Evolutionary conservation across 1,140 invertebrate species (phyloP).

Genomic region (Armadillidium nasatum): DNA sequence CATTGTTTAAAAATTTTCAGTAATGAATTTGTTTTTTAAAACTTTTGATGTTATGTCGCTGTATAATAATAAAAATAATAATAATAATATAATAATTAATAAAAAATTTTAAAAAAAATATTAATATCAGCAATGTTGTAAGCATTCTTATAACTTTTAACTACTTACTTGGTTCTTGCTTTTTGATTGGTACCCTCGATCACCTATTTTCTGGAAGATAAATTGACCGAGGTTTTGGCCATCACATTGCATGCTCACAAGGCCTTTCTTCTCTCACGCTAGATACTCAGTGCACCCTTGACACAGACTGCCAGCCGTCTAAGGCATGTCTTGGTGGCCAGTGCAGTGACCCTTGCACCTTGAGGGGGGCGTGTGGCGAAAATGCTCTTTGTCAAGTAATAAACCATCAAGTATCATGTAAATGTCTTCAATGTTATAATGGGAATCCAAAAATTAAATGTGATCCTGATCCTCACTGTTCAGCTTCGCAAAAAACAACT

Average conservation of each 20-base stretch:
- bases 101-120: neutral
- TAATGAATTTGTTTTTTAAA: too few species aligned
- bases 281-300: conserved; percentile 69
- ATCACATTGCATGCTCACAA: conserved; percentile 36
- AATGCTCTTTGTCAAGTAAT: conserved; percentile 81
- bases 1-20: too few species aligned
- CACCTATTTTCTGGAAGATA: neutral
- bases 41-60: too few species aligned
- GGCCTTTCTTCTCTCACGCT: conserved; percentile 39
- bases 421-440: conserved; percentile 78
- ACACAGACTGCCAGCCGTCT: conserved; percentile 83
- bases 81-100: neutral
- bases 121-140: neutral
- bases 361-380: conserved; percentile 77
- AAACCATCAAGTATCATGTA: conserved; percentile 73
- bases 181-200: neutral
- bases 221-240: conserved; percentile 19
- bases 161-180: conserved; percentile 12
- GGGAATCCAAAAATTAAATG: conserved; percentile 72
- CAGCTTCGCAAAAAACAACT: conserved; percentile 47
- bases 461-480: conserved; percentile 67
- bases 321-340: conserved; percentile 78
- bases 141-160: neutral
- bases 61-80: conserved; percentile 5
- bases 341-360: conserved; percentile 82